phyloP scores from a whole-genome alignment of 1,140 invertebrate species.

The Sinella curviseta region DNA sequence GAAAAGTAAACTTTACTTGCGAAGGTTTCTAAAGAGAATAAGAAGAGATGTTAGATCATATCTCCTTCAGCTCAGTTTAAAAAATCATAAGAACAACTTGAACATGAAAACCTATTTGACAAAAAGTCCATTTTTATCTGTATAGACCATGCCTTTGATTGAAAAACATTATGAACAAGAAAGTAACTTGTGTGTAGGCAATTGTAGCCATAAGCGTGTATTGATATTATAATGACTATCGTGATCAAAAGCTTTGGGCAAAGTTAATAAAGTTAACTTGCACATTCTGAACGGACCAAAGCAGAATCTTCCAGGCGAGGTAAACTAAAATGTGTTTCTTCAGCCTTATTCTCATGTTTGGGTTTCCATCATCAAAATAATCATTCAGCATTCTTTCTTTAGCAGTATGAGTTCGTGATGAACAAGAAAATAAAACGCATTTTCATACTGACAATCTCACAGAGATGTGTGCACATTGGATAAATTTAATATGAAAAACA shows the following conservation, averaged over 20 bases:
- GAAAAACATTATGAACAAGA: too few species aligned
- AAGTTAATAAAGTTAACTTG: background rate
- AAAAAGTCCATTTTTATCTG: background rate
- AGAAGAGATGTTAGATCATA: too few species aligned
- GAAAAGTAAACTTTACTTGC: too few species aligned
- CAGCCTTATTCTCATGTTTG: background rate
- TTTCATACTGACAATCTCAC: background rate
- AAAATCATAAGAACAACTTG: background rate
- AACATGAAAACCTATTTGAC: background rate
- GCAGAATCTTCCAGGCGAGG: background rate
- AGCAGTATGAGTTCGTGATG: background rate
- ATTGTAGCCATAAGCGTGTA: too few species aligned
- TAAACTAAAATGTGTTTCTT: too few species aligned
- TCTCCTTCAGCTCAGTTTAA: too few species aligned
- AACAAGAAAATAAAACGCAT: constrained; percentile 14
- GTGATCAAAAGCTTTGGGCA: background rate
- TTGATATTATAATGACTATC: background rate
- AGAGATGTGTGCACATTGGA: background rate
- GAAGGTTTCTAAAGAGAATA: too few species aligned
- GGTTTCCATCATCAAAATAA: background rate
- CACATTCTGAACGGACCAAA: too few species aligned
- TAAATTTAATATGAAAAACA: background rate
- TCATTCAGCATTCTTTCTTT: background rate
- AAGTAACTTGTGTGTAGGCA: too few species aligned
- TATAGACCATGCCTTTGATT: too few species aligned